A percentile compares a stretch with the other conserved stretches of the same genome.
These are phyloP conservation scores for Penaeus indicus DNA, from an alignment of 1,140 invertebrate species.

Conservation along the genomic window DNA sequence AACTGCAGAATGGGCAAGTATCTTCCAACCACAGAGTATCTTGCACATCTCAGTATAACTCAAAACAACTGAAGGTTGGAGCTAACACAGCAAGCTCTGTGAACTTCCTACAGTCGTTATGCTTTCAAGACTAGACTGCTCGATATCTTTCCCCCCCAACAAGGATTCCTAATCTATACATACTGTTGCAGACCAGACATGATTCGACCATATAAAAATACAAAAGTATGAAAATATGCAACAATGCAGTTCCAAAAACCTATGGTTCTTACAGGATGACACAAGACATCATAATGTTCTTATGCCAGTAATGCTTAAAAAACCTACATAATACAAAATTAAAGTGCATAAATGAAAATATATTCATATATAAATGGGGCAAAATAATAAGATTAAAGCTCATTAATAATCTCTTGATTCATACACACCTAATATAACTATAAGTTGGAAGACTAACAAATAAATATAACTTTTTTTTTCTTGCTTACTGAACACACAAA, in stretches of 20 bases:
- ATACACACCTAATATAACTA: background rate
- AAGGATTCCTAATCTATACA: background rate
- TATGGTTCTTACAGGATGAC: conserved; percentile 6
- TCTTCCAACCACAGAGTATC: background rate
- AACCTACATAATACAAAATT: conserved; percentile 6
- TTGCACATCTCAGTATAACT: too few relatives aligned
- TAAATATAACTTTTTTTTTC: conserved; percentile 26
- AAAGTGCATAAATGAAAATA: conserved; percentile 22
- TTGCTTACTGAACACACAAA: too few relatives aligned
- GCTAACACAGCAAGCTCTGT: background rate
- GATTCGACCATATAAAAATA: conserved; percentile 35
- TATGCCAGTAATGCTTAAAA: background rate
- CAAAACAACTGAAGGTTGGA: too few relatives aligned
- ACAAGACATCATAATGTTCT: background rate
- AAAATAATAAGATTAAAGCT: conserved; percentile 31
- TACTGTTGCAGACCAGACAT: conserved; percentile 2
- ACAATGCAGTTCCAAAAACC: background rate
- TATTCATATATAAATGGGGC: conserved; percentile 8
- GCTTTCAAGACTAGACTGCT: conserved; percentile 20
- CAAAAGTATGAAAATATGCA: conserved; percentile 42
- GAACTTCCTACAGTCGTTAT: background rate
- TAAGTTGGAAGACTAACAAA: conserved; percentile 24
- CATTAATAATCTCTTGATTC: conserved; percentile 31
- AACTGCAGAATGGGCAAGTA: conserved; percentile 2
- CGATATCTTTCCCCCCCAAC: background rate